Evolutionary conservation across 2,888 invertebrate species (phyloP), one percentile per base, ranked within the genome.

Genomic region (Eretmocerus hayati): DNA sequence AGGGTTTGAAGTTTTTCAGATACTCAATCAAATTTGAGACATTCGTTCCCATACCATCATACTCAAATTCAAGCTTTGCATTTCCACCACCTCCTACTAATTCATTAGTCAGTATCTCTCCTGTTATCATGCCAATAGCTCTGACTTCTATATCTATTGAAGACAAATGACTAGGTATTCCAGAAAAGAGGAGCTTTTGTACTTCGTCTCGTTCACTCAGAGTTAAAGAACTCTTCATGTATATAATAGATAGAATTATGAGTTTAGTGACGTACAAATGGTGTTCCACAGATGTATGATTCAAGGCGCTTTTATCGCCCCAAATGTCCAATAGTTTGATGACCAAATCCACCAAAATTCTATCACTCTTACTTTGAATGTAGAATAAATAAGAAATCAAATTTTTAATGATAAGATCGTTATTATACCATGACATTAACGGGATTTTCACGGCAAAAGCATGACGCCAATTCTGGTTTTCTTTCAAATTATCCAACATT

Each of bases 51-150:
- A 84, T 73, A 15, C 72, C 73, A 0, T 75, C 67, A 60, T 84
- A 87, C 33, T 86, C 81, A 60, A 90, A 90, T 44, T 77, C 75
- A 1, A 90, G 68, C 42, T 76, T 77, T 0, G 75, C 75, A 3
- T 77, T 72, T 31, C 72, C 70, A 2, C 72, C 70, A 9, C 61
- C 71, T 3, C 62, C 71, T 5, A 60, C 58, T 18, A 52, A 44
- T 51, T 65, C 74, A 58, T 79, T 79, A 4, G 81, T 68, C 4
- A 84, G 62, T 3, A 84, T 72, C 62, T 88, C 87, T 0, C 83
- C 80, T 0, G 83, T 80, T 21, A 83, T 78, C 87, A 89, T 89
- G 1, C 90, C 90, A 5, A 85, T 73, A 26, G 77, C 76, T 50
- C 87, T 72, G 13, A 85, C 74, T 35, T 78, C 74, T 22, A 74